A percentile compares a stretch with the other conserved stretches of the same genome.
Conservation (phyloP, 2,888 invertebrate species). For the Nemoura dubitans region DNA sequence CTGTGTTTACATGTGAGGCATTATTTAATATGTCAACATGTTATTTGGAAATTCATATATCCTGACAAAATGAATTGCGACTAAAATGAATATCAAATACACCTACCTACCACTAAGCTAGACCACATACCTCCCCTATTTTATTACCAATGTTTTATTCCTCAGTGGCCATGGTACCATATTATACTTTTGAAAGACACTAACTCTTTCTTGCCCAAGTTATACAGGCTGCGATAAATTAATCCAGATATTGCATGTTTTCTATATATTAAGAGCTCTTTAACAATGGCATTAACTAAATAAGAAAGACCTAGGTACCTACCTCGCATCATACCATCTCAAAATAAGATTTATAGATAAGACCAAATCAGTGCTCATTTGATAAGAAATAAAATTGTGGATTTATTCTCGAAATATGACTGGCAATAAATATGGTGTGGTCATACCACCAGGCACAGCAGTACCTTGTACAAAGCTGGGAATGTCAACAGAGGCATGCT, state of each 20-base stretch:
- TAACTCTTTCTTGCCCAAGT: neutral
- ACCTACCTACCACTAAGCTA: too few relatives aligned
- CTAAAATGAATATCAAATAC: neutral
- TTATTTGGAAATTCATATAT: neutral
- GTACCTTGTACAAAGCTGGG: neutral
- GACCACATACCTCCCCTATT: neutral
- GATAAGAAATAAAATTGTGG: neutral
- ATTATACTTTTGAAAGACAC: neutral
- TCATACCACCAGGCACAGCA: neutral
- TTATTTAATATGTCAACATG: neutral
- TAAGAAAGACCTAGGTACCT: neutral
- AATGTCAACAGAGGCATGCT: neutral
- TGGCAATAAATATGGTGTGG: neutral
- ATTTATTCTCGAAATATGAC: neutral
- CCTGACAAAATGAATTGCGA: neutral
- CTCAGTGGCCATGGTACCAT: neutral
- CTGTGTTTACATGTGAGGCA: neutral
- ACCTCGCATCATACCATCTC: neutral
- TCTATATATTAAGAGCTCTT: neutral
- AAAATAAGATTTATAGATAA: constrained; percentile 25
- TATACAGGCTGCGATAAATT: neutral
- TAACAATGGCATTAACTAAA: neutral
- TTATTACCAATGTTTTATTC: neutral
- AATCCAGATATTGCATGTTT: constrained; percentile 27
- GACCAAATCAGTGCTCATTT: constrained; percentile 1